Conservation (phyloP, 2,113 vertebrate genomes). For the Pelodiscus sinensis region DNA sequence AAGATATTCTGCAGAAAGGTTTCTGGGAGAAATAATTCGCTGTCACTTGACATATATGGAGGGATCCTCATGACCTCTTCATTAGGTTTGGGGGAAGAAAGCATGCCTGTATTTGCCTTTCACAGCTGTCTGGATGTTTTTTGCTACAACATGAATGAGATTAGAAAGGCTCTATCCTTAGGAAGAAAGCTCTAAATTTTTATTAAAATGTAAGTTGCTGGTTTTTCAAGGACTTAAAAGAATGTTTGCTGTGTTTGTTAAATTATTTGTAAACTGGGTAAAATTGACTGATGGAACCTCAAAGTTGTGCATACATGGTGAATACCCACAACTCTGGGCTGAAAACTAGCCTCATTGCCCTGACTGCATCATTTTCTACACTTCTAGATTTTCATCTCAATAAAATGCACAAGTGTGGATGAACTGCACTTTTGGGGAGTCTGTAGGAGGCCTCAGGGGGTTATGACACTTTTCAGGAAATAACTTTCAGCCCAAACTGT, state of each 20-base stretch:
- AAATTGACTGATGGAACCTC: neutral
- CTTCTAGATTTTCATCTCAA: neutral
- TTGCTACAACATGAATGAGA: neutral
- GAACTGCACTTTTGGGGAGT: neutral
- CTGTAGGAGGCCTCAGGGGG: neutral
- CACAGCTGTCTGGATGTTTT: neutral
- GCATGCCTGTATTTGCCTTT: neutral
- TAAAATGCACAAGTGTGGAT: neutral
- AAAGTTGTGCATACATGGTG: neutral
- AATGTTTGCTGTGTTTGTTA: neutral
- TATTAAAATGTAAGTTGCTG: neutral
- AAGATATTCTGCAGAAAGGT: slow-evolving; percentile 10
- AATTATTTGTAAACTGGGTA: neutral
- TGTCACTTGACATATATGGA: neutral
- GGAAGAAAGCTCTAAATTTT: neutral
- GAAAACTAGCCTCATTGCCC: neutral
- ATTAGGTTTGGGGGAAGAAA: slow-evolving; percentile 4
- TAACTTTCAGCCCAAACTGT: neutral
- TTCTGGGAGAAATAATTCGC: slow-evolving; percentile 6
- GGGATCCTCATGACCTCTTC: neutral
- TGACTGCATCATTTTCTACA: fast-evolving
- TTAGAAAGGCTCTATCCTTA: neutral
- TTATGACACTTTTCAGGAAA: neutral
- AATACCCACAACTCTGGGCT: neutral
- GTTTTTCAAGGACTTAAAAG: neutral